phyloP scores from a whole-genome alignment of 2,888 invertebrate genomes.

The Lasiommata megera region DNA sequence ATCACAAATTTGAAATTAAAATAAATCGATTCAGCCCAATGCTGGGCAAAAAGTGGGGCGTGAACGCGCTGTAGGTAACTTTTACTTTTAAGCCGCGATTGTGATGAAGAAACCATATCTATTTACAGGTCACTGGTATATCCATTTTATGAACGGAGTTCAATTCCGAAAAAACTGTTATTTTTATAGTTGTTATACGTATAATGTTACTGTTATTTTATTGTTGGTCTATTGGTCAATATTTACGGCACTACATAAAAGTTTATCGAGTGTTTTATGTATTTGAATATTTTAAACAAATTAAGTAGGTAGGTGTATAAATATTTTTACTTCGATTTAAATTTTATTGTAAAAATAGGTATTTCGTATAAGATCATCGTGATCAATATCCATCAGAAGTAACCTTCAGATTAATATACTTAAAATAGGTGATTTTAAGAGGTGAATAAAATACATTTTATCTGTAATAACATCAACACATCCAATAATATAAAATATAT shows the following conservation, averaged over 20 bases:
- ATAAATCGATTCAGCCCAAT: too few relatives aligned
- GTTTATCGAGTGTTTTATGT: slow-evolving; percentile 8
- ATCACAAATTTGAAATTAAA: too few relatives aligned
- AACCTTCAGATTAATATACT: too few relatives aligned
- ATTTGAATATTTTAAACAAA: background rate
- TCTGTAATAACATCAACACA: too few relatives aligned
- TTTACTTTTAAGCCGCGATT: background rate
- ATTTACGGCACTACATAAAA: slow-evolving; percentile 8
- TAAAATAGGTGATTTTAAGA: too few relatives aligned
- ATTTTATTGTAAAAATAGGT: background rate
- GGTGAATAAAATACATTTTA: too few relatives aligned
- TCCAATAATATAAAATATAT: too few relatives aligned
- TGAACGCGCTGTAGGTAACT: background rate
- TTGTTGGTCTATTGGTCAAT: slow-evolving; percentile 6
- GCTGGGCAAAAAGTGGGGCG: too few relatives aligned
- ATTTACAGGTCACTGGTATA: background rate
- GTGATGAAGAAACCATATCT: background rate
- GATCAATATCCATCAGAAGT: too few relatives aligned
- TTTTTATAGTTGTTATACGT: background rate
- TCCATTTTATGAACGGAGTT: background rate
- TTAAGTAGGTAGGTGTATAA: background rate
- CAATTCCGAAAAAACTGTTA: background rate
- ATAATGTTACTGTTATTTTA: slow-evolving; percentile 3
- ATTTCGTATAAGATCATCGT: too few relatives aligned
- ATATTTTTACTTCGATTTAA: slow-evolving; percentile 1